Evolutionary conservation across 2,113 vertebrate genomes (phyloP).

Genomic region (Eurystomus gularis): DNA sequence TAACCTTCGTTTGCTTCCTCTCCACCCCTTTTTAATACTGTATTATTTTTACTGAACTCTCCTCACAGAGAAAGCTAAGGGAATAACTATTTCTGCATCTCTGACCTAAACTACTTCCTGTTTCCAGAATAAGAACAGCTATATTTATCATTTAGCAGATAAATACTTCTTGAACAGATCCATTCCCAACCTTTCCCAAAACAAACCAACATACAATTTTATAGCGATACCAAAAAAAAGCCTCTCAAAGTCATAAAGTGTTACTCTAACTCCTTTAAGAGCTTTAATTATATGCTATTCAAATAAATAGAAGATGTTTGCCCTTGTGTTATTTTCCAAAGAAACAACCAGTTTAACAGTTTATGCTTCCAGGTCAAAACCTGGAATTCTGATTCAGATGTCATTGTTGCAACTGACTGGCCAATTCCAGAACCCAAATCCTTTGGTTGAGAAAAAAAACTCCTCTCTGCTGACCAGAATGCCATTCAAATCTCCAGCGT

Average conservation of each 20-base stretch:
- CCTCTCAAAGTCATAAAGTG: background rate
- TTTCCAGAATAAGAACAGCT: background rate
- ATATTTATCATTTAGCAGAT: background rate
- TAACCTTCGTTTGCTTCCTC: background rate
- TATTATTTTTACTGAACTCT: background rate
- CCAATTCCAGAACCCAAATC: background rate
- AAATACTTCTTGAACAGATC: background rate
- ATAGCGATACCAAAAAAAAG: background rate
- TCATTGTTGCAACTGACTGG: background rate
- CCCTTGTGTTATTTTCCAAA: background rate
- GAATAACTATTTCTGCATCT: background rate
- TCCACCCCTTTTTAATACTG: rapidly evolving
- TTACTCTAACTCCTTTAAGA: background rate
- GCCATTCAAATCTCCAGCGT: background rate
- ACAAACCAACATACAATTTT: background rate
- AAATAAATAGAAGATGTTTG: background rate
- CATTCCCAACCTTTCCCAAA: background rate
- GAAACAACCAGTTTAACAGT: background rate
- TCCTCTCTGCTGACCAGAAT: background rate
- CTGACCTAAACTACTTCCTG: background rate
- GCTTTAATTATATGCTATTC: background rate
- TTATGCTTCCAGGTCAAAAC: too few species aligned
- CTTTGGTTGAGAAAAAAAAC: background rate
- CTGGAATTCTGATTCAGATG: background rate
- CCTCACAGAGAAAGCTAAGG: background rate